Evolutionary conservation across 2,113 vertebrate genomes (phyloP), one percentile per base, ranked within the genome.

Genomic region (Thomomys bottae): DNA sequence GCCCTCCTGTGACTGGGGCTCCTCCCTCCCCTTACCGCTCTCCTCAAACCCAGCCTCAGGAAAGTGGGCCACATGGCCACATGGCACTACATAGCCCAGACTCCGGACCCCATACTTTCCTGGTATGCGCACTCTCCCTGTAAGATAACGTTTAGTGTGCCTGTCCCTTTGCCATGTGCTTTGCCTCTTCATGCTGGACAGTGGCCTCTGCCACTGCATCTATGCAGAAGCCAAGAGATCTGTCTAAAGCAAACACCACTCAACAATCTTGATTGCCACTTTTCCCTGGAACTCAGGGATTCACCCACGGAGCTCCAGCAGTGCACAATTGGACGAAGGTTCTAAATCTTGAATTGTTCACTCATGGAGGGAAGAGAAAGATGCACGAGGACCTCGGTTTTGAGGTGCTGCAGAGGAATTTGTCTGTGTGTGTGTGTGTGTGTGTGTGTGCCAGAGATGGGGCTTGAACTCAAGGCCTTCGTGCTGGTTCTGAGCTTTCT

Each of bases 101-200:
- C 0, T 2, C 49, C 3, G 5, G 36, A 38, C 54, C 82, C 23
- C 17, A 2, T 1, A 0, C 10, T 2, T 21, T 2, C 5, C 32
- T 36, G 38, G 61, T 26, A 28, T 3, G 3, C 63, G 8, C 8
- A 10, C 63, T 30, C 24, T 30, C 82, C 8, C 21, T 70, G 68
- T 84, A 18, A 57, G 45, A 18, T 84, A 10, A 64, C 32, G 17
- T 70, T 49, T 36, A 18, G 64, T 21, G n/a, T 57, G 24, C 17
- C 6, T 24, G 28, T 4, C 5, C 2, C 26, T 57, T 2, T 28
- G 68, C 20, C 45, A 71, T 28, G 18, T 18, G n/a, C 24, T 57
- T 34, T 84, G 17, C 26, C 66, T 26, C 28, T 9, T 45, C 10
- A 84, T 8, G 4, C 8, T 18, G 14, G 42, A 24, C 61, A 63